Evolutionary conservation across 2,888 invertebrate genomes (phyloP), one percentile per base, ranked within the genome.

Genomic region (Unio delphinus): DNA sequence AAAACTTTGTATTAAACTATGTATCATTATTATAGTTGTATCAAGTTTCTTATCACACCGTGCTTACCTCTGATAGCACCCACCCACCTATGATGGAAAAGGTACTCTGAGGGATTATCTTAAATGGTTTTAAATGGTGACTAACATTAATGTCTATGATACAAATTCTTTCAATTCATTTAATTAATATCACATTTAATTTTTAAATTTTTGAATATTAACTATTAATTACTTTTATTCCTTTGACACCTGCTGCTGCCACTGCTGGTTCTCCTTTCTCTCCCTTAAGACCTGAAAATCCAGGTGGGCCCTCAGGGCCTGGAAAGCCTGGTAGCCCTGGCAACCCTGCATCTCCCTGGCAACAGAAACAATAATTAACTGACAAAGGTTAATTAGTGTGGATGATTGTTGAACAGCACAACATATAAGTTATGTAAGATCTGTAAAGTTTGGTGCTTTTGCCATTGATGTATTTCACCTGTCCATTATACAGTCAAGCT

Each of bases 241-340:
- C 88, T 78, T 85, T 87, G 56, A 94, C 26, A 90, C 90, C 69
- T 17, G 76, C 73, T 30, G 83, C 84, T 57, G 87, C 89, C 17
- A 81, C 68, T 54, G 91, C 91, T 23, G 91, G 88, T 77, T 90
- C 89, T 69, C 97, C 97, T 78, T 89, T 89, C 28, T 74, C 70
- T 70, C 89, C 89, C 68, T 82, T 84, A 3, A 63, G 26, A 11
- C 89, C 89, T 26, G 79, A 70, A 26, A 75, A 58, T 59, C 89
- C 89, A 23, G 84, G 76, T 0, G 64, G 67, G 55, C 90, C 90
- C 28, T 75, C 73, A 1, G 74, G 69, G 23, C 90, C 90, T 61
- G 84, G 81, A 18, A 78, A 63, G 56, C 89, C 88, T 28, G 83
- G 80, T 20, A 72, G 69, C 54, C 90, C 89, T n/a, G 86, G 81